A percentile compares a stretch with the other conserved stretches of the same genome.
Conservation (phyloP, 2,888 invertebrate genomes). For the Strigamia maritima region DNA sequence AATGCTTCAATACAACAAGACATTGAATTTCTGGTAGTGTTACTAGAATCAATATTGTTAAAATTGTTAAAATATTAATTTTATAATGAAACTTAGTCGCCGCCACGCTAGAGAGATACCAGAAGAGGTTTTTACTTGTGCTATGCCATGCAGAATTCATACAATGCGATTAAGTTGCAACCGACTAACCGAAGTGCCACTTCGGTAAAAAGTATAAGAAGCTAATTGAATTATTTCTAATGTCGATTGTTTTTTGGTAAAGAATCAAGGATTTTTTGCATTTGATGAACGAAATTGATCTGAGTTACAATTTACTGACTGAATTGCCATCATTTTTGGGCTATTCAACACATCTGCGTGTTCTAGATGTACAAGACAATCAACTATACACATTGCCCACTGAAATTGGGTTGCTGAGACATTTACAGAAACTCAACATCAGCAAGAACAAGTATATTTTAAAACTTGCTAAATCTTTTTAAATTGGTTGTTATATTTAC, state of each 20-base stretch:
- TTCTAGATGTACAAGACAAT: conserved; percentile 70
- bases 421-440: conserved; percentile 73
- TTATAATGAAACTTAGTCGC: not conserved
- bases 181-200: conserved; percentile 65
- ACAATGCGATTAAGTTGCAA: conserved; percentile 79
- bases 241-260: conserved; percentile 43
- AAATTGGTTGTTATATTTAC: not conserved
- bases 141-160: conserved; percentile 67
- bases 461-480: not conserved
- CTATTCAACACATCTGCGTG: conserved; percentile 63
- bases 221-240: conserved; percentile 41
- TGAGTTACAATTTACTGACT: conserved; percentile 68
- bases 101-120: conserved; percentile 63
- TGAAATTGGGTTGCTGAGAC: conserved; percentile 57
- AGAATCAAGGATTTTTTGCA: conserved; percentile 26
- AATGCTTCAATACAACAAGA: not conserved
- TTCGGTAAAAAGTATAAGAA: conserved; percentile 58
- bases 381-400: conserved; percentile 52
- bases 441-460: conserved; percentile 71
- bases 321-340: conserved; percentile 62
- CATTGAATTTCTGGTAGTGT: not conserved
- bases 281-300: conserved; percentile 54
- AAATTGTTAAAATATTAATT: no score
- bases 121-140: conserved; percentile 67
- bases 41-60: not conserved